Evolutionary conservation across 2,113 vertebrate species (phyloP), one percentile per base, ranked within the genome.

Genomic region (Oryzias melastigma): DNA sequence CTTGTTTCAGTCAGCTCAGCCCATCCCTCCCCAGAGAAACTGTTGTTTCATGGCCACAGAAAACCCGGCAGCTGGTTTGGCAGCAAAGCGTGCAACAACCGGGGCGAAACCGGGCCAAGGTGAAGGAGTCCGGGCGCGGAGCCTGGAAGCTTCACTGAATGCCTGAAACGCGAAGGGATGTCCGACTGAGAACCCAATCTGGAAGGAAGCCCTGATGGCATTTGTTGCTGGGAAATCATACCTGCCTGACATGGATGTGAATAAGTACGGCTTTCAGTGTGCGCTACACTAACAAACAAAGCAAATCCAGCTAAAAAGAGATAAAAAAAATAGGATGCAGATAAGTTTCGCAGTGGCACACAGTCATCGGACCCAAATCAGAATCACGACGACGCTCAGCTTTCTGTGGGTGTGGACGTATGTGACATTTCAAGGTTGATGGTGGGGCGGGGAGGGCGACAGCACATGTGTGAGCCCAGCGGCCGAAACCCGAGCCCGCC

Each of bases 41-140:
- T 82, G 74, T 65, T 56, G 78, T 77, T 66, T 85, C 78, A 77
- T 75, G 67, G 84, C 86, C 80, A 82, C 71, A 73, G 76, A 80
- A 83, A 74, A 78, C 78, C 77, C 72, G 58, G 78, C 85, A 83
- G 85, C 85, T 85, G 75, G 65, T 61, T 74, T 73, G 76, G 71
- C 68, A 64, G 18, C 16, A 55, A 27, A 65, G 67, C 20, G 15
- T 48, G 62, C 25, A 13, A 64, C 73, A 45, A 68, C 52, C 44
- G 54, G 57, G 64, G 56, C 41, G 45, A 68, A 65, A 40, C 46
- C 61, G 3, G 50, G 52, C 65, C 65, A 54, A 44, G 44, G 58
- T 62, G 60, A 65, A 58, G 65, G 47, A 77, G 57, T 66, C 67
- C 41, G 65, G 68, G 73, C 67, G 58, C 70, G 14, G 16, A 74